These are phyloP conservation scores for Amblyopsis hoosieri DNA, from an alignment of 2,797 vertebrate genomes.

Conservation along the genomic window DNA sequence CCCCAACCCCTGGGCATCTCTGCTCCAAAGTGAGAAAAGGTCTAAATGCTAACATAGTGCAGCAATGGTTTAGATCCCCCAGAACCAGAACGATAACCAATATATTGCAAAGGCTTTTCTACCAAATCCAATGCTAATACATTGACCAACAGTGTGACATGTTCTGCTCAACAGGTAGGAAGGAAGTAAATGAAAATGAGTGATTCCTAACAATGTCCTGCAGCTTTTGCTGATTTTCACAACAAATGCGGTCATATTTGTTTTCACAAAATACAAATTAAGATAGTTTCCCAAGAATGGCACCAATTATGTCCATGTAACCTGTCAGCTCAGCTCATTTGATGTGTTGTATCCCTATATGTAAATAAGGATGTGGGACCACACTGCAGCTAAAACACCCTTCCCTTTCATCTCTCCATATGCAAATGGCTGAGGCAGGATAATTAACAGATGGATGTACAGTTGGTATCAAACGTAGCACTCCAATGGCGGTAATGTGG, in stretches of 20 bases:
- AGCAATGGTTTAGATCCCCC: constrained; percentile 55
- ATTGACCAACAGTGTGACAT: constrained; percentile 9
- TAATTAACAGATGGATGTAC: constrained; percentile 27
- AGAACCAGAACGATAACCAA: constrained; percentile 40
- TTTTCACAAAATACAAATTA: not conserved
- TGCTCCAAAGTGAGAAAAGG: constrained; percentile 66
- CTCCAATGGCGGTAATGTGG: constrained; percentile 37
- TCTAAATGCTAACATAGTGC: constrained; percentile 65
- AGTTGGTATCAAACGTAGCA: constrained; percentile 30
- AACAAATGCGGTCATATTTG: not conserved
- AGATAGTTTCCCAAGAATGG: not conserved
- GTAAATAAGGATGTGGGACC: constrained; percentile 10
- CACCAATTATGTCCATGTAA: constrained; percentile 1
- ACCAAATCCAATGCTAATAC: constrained; percentile 16
- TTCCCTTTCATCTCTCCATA: constrained; percentile 11
- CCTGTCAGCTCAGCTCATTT: constrained; percentile 17
- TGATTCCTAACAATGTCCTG: too few species aligned
- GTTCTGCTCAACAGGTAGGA: constrained; percentile 8
- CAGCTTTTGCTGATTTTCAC: too few species aligned
- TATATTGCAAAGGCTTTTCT: constrained; percentile 27
- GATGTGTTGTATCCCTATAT: not conserved
- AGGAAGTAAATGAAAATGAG: constrained; percentile 21
- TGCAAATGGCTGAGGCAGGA: constrained; percentile 27
- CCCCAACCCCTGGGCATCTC: constrained; percentile 32
- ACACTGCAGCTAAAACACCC: constrained; percentile 6